These are phyloP conservation scores for Lordiphosa clarofinis DNA, from an alignment of 1,140 invertebrate species.

Conservation along the genomic window DNA sequence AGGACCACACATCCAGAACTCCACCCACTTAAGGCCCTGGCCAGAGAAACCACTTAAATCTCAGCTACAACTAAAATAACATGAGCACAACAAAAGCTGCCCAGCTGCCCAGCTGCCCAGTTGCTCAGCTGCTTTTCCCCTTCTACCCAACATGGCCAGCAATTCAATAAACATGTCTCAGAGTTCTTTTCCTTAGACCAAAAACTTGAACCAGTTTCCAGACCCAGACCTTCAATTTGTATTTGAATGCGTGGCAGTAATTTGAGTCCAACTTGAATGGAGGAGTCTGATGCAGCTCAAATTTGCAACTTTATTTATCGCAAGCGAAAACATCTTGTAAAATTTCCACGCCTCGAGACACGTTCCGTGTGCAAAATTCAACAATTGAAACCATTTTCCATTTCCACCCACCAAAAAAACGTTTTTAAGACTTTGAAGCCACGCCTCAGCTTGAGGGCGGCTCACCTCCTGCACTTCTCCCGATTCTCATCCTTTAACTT, in stretches of 20 bases:
- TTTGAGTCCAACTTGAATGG: slow-evolving; percentile 39
- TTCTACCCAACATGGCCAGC: slow-evolving; percentile 2
- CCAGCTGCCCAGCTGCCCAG: too few species aligned
- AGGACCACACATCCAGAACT: too few species aligned
- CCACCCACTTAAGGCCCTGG: too few species aligned
- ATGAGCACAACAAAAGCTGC: too few species aligned
- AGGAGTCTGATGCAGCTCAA: slow-evolving; percentile 51
- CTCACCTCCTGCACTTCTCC: slow-evolving; percentile 25
- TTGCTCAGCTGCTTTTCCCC: too few species aligned
- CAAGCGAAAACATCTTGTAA: slow-evolving; percentile 72
- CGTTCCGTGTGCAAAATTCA: slow-evolving; percentile 55
- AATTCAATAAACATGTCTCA: slow-evolving; percentile 69
- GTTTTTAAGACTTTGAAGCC: slow-evolving; percentile 55
- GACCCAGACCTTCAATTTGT: slow-evolving; percentile 55
- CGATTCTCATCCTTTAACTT: slow-evolving; percentile 22
- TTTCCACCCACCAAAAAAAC: slow-evolving; percentile 27
- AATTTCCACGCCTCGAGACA: slow-evolving; percentile 60
- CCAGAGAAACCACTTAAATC: too few species aligned
- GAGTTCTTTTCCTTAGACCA: slow-evolving; percentile 28
- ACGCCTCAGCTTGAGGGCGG: slow-evolving; percentile 36
- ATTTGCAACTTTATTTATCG: slow-evolving; percentile 77
- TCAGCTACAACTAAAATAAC: too few species aligned
- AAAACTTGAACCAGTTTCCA: slow-evolving; percentile 54
- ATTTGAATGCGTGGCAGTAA: slow-evolving; percentile 52
- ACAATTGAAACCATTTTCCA: slow-evolving; percentile 69